Conservation (phyloP, 2,113 vertebrate genomes). For the human (Homo sapiens) region GRCh38 chr22:31768501-31769000, state of each 20-base stretch:
- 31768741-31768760: not conserved
- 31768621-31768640: not conserved
- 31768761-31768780: not conserved
- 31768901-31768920: not conserved
- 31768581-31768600: not conserved
- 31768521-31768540: not conserved
- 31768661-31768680: not conserved
- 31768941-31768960: not conserved
- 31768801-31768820: conserved; percentile 90
- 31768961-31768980: not conserved
- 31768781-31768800: not conserved
- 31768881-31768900: not conserved
- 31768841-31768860: conserved; percentile 99
- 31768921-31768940: not conserved
- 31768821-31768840: conserved; percentile 96
- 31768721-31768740: not conserved
- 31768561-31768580: not conserved
- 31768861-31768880: conserved; percentile 85
- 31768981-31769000: too few species aligned
- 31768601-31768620: not conserved
- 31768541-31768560: not conserved
- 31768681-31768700: conserved; percentile 1
- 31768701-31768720: not conserved
- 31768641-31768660: not conserved
- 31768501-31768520: not conserved